These are phyloP conservation scores for Patella caerulea DNA, from an alignment of 2,888 invertebrate species.

Conservation along the genomic window DNA sequence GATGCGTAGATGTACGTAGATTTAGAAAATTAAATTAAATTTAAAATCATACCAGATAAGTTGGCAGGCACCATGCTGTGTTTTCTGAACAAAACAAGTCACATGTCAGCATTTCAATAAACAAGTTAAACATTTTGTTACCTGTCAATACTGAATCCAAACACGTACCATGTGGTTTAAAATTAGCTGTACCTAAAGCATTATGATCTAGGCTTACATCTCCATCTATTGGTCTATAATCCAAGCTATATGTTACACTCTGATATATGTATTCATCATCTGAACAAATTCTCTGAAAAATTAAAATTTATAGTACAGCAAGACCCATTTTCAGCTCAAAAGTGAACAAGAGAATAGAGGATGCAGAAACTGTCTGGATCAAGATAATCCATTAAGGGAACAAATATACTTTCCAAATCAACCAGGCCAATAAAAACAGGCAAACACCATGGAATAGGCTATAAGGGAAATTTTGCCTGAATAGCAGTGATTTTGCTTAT, in stretches of 20 bases:
- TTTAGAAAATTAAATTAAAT: background rate
- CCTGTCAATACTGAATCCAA: background rate
- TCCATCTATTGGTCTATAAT: conserved; percentile 88
- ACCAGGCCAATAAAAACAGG: too few relatives aligned
- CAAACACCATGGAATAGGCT: too few relatives aligned
- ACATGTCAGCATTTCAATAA: too few relatives aligned
- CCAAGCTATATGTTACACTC: conserved; percentile 80
- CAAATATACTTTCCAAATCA: too few relatives aligned
- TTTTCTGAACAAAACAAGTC: too few relatives aligned
- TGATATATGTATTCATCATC: conserved; percentile 88
- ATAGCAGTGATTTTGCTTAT: too few relatives aligned
- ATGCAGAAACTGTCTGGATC: too few relatives aligned
- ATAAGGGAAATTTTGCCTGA: too few relatives aligned
- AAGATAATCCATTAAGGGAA: too few relatives aligned
- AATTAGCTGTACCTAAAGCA: conserved; percentile 85
- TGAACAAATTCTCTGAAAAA: conserved; percentile 82
- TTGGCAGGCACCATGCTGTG: conserved; percentile 1
- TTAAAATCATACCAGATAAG: conserved; percentile 4
- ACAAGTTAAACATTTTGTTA: background rate
- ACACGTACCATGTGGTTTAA: conserved; percentile 86
- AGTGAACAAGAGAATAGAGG: too few relatives aligned
- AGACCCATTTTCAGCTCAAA: too few relatives aligned
- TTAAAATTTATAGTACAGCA: background rate
- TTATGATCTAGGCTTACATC: conserved; percentile 86
- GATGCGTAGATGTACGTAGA: background rate